Percentiles rank a stretch among this genome's conserved stretches.
phyloP scores from a whole-genome alignment of 2,113 vertebrate genomes.

The Pollimyrus isidori region DNA sequence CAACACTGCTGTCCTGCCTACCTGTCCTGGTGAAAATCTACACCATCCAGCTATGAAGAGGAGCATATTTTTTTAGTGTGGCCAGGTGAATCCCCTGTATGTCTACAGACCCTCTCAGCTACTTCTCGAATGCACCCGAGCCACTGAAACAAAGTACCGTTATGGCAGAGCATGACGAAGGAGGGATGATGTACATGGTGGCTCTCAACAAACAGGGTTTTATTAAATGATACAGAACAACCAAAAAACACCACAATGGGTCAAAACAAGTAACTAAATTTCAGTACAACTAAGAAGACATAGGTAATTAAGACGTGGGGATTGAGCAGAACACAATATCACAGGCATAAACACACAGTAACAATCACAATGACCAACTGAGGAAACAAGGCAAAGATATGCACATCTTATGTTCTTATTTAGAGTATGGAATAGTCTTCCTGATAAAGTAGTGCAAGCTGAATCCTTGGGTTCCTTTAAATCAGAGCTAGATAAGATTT shows the following conservation, averaged over 20 bases:
- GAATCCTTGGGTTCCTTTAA: too few relatives aligned
- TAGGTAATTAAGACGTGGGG: too few relatives aligned
- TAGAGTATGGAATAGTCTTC: too few relatives aligned
- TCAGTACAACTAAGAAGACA: too few relatives aligned
- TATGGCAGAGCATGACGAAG: background rate
- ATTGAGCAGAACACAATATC: background rate
- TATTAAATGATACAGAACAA: background rate
- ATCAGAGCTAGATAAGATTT: too few relatives aligned
- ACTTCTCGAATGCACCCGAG: conserved; percentile 17
- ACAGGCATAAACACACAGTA: background rate
- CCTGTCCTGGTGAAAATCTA: background rate
- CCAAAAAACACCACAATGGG: background rate
- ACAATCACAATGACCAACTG: background rate
- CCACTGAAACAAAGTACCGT: background rate
- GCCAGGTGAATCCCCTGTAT: conserved; percentile 3
- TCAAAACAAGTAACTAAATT: background rate
- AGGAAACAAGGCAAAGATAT: background rate
- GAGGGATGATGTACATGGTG: background rate
- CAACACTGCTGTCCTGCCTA: background rate
- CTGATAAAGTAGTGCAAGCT: too few relatives aligned
- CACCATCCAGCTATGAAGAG: background rate
- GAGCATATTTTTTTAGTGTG: background rate
- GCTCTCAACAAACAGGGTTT: background rate
- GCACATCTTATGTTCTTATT: background rate
- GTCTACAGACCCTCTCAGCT: conserved; percentile 22